A percentile compares a stretch with the other conserved stretches of the same genome.
Evolutionary conservation across 2,888 invertebrate species (phyloP).

Genomic region (Muschampia plurimacula): DNA sequence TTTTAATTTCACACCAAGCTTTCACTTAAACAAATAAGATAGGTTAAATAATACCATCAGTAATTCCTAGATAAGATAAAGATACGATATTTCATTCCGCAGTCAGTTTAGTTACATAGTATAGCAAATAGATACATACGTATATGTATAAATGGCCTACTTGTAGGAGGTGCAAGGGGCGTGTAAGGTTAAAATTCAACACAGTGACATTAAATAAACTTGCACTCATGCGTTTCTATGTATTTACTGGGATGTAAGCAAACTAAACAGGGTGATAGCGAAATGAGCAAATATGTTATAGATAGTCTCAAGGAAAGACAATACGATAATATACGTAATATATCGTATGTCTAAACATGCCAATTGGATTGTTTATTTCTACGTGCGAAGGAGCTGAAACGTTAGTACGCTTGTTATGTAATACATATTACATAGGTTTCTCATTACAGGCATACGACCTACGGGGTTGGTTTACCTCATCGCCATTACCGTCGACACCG

Average conservation of each 20-base stretch:
- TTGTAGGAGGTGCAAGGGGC: constrained; percentile 19
- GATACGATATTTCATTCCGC: background rate
- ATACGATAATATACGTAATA: background rate
- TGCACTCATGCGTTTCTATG: constrained; percentile 21
- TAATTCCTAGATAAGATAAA: background rate
- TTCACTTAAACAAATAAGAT: background rate
- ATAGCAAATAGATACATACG: background rate
- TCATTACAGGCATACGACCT: constrained; percentile 74
- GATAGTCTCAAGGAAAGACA: constrained; percentile 3
- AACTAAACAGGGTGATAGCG: constrained; percentile 17
- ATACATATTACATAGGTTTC: constrained; percentile 50
- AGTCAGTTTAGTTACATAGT: background rate
- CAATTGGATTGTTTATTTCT: constrained; percentile 24
- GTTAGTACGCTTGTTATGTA: constrained; percentile 31
- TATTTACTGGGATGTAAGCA: background rate
- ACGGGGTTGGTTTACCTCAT: constrained; percentile 91
- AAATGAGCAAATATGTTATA: constrained; percentile 14
- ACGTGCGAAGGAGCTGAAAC: constrained; percentile 25
- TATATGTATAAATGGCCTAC: background rate
- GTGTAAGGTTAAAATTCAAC: constrained; percentile 11
- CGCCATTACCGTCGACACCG: constrained; percentile 96
- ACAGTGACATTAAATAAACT: constrained; percentile 13
- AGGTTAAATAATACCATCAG: background rate
- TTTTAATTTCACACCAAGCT: background rate
- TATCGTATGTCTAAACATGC: constrained; percentile 28